Evolutionary conservation across 2,113 vertebrate species (phyloP).

Genomic region (Anguilla japonica): DNA sequence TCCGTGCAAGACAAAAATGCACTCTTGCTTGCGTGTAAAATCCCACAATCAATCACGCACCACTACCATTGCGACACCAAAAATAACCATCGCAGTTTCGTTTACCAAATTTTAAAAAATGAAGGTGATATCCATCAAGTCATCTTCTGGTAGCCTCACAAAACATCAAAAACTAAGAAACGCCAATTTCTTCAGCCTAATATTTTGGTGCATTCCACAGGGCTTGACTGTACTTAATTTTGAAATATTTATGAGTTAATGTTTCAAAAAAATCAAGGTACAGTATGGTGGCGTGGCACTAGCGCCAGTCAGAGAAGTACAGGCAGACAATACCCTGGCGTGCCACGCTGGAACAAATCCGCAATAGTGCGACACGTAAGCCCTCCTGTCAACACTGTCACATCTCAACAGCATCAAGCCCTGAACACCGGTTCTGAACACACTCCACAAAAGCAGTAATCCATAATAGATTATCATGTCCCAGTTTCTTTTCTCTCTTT

Average conservation of each 20-base stretch:
- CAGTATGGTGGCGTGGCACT: background rate
- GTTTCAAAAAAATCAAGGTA: background rate
- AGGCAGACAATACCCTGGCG: background rate
- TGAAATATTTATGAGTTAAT: background rate
- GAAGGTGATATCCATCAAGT: constrained; percentile 37
- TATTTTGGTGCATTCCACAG: background rate
- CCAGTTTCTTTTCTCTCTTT: constrained; percentile 12
- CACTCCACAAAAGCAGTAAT: constrained; percentile 13
- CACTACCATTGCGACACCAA: background rate
- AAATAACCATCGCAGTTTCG: background rate
- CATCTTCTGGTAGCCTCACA: constrained; percentile 30
- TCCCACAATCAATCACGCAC: background rate
- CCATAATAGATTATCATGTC: constrained; percentile 32
- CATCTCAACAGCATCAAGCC: constrained; percentile 6
- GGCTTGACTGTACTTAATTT: background rate
- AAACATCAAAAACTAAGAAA: background rate
- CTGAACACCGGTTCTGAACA: constrained; percentile 10
- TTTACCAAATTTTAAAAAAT: constrained; percentile 25
- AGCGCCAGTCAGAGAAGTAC: background rate
- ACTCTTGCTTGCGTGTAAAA: background rate
- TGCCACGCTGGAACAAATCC: background rate
- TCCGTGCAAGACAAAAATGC: background rate
- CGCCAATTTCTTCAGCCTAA: background rate
- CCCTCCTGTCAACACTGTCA: background rate
- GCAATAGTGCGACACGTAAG: background rate